Percentiles rank a stretch among this genome's conserved stretches.
phyloP scores from a whole-genome alignment of 2,797 vertebrate genomes.

The Manis crassicaudata region DNA sequence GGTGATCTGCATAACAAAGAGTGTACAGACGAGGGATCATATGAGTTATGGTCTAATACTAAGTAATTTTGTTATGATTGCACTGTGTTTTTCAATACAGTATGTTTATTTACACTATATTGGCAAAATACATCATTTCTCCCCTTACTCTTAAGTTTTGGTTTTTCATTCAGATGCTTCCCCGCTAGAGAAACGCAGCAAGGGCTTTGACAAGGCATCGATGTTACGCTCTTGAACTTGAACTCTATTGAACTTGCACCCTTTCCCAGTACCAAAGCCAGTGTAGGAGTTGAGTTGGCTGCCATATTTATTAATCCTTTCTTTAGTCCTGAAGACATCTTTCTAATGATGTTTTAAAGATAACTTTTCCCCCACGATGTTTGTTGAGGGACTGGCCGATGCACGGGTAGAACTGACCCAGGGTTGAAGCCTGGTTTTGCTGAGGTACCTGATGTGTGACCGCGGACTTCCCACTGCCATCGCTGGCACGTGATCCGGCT shows the following conservation, averaged over 20 bases:
- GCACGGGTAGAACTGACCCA: neutral
- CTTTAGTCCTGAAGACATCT: neutral
- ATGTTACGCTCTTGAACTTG: neutral
- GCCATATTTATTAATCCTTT: neutral
- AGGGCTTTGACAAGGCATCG: fast-evolving
- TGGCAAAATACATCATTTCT: neutral
- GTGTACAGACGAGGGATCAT: neutral
- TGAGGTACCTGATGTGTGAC: neutral
- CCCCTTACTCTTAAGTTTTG: neutral
- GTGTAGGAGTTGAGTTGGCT: neutral
- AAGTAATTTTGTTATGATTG: neutral
- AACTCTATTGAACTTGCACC: neutral
- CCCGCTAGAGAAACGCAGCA: neutral
- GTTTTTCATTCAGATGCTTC: neutral
- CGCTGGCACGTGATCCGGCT: fast-evolving
- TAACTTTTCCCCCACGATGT: fast-evolving
- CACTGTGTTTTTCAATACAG: neutral
- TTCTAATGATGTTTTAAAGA: neutral
- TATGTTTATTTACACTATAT: too few species aligned
- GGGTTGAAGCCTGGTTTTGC: neutral
- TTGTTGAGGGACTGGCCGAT: neutral
- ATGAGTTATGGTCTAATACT: fast-evolving
- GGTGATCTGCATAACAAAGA: fast-evolving
- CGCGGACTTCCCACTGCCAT: neutral
- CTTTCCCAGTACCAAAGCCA: neutral